Base-by-base conservation (phyloP, 2,113 vertebrate genomes). In the Globicephala melas region DNA sequence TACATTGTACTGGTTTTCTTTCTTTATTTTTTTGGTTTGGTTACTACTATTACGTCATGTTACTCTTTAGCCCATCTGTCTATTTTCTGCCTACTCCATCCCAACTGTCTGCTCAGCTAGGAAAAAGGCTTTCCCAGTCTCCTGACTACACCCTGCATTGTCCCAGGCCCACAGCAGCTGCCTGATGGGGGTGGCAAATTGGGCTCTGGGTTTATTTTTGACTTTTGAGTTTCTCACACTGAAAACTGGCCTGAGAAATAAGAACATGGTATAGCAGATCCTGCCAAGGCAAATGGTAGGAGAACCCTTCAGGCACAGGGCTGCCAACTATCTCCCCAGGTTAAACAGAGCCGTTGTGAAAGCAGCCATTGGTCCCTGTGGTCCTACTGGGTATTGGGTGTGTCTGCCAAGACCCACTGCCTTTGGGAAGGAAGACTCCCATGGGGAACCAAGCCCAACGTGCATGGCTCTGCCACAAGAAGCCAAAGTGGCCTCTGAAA, bases 401-500 rank as follows among this genome's bases (percentile, higher is more conserved):
- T 8, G 13, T 60, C 47, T 95, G 77, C 83, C 79, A 83, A 94
- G 36, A 76, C 44, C 28, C 14, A 38, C 38, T 65, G 80, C 79
- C n/a, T 86, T 55, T 84, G 74, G 96, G 0, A 0, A 97, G 76
- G 68, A 58, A 96, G 98, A 97, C n/a, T 68, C 96, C 96, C 82
- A 55, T 0, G 0, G 68, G 74, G 38, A 93, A 92, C 94, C 90
- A 65, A 97, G 97, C 83, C 97, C 97, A 98, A 50, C 11, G 65
- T 62, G 63, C 17, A 70, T 9, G 53, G 73, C 74, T 92, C 58
- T 97, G 82, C 67, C 98, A 33, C 33, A 91, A 93, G 91, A 98
- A 97, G 96, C 47, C 97, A 53, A 97, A 96, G 71, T 93, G 38
- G 83, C 74, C 97, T 93, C 97, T 96, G 89, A 87, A 98, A 98